These are phyloP conservation scores for Pseudochirops cupreus DNA, from an alignment of 2,797 vertebrate genomes.

Conservation along the genomic window DNA sequence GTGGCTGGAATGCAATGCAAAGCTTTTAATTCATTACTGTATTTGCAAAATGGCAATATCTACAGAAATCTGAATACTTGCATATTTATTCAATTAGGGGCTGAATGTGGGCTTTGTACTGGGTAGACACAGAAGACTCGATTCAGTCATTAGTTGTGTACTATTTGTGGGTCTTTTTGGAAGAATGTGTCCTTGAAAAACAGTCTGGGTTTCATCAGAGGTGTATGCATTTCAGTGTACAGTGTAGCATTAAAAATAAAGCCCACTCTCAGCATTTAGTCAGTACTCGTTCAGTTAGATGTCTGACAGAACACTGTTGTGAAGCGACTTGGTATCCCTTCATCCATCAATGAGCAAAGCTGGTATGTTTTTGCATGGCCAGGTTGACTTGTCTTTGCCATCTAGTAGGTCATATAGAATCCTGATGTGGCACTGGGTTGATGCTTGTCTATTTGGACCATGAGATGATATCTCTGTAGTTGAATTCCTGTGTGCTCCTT, in stretches of 20 bases:
- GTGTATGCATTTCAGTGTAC: conserved; percentile 64
- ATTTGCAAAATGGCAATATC: conserved; percentile 77
- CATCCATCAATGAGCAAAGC: background rate
- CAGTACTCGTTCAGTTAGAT: conserved; percentile 43
- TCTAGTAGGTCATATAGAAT: background rate
- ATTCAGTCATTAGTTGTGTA: conserved; percentile 74
- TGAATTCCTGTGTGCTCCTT: background rate
- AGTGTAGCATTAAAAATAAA: conserved; percentile 65
- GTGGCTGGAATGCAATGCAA: conserved; percentile 67
- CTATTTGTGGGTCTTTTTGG: conserved; percentile 63
- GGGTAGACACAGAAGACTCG: conserved; percentile 64
- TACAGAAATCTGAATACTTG: conserved; percentile 80
- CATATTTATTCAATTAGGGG: conserved; percentile 80
- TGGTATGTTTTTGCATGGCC: background rate
- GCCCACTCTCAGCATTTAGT: conserved; percentile 63
- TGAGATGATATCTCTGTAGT: background rate
- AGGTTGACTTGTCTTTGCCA: background rate
- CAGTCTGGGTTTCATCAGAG: conserved; percentile 69
- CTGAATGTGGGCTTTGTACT: conserved; percentile 77
- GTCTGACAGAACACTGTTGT: conserved; percentile 31
- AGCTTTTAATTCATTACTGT: conserved; percentile 78
- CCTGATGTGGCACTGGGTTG: background rate
- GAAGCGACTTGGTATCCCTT: conserved; percentile 1
- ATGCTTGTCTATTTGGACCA: conserved; percentile 18
- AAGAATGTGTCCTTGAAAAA: conserved; percentile 65